Base-by-base conservation (phyloP, 2,113 vertebrate species). In the Hoplias malabaricus region DNA sequence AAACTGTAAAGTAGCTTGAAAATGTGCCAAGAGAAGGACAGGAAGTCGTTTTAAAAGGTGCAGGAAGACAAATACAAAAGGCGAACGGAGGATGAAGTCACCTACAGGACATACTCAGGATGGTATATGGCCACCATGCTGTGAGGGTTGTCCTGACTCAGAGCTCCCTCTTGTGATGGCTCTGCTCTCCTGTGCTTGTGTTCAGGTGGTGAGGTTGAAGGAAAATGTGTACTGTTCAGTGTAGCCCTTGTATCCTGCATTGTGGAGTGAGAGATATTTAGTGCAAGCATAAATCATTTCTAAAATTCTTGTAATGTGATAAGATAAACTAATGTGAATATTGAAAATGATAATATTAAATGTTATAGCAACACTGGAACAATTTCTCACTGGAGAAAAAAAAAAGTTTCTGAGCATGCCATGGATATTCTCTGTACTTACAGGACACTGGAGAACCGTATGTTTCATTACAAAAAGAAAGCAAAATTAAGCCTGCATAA, bases 141-240 rank as follows among this genome's bases (percentile, higher is more conserved):
- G 21, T 46, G 21, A 25, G 53, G 12, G 53, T 62, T 57, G n/a
- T 34, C 25, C 31, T 40, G 53, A 43, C 38, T 76, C 36, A 53
- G 12, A 73, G 67, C 7, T 69, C 80, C 50, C 75, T 61, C 78
- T 78, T 34, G 50, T 86, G 84, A 73, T 71, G 70, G 33, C 23
- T 72, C 67, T 42, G 33, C 43, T 66, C 21, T 50, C 66, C 75
- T 73, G 70, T 71, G 1, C 48, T 84, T 59, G 11, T 40, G 12
- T 40, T 40, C 31, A 69, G 34, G 38, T 48, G 31, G 12, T 72
- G 7, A 38, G 0, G 21, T 70, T 11, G 70, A 13, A 69, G 33
- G 25, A 46, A 19, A 23, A 3, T 0, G 43, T 54, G 40, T 34
- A 23, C 27, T 25, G 43, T 42, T 57, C 31, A 11, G 12, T 33